Evolutionary conservation across 1,140 invertebrate genomes (phyloP).

Genomic region (Lordiphosa stackelbergi): DNA sequence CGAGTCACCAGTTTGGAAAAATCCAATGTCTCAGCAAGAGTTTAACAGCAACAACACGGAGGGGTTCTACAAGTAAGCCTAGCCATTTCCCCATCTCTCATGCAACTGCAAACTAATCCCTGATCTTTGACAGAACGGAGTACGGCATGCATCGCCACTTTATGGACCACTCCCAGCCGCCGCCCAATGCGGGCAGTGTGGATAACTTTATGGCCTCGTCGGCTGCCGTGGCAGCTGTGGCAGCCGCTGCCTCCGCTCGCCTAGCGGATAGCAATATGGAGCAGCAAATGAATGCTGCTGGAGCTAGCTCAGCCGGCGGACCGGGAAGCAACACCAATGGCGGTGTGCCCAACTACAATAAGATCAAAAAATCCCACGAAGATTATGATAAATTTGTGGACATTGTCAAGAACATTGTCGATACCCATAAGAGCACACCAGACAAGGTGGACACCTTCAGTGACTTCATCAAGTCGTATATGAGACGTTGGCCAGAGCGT

Average conservation of each 20-base stretch:
- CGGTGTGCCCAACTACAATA: conserved; percentile 69
- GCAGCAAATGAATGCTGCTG: conserved; percentile 62
- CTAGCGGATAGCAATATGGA: conserved; percentile 70
- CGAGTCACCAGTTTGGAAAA: conserved; percentile 76
- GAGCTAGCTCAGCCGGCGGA: conserved; percentile 51
- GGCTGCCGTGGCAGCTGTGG: conserved; percentile 70
- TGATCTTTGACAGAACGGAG: conserved; percentile 56
- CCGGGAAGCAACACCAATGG: conserved; percentile 67
- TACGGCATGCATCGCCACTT: conserved; percentile 76
- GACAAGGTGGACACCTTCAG: conserved; percentile 73
- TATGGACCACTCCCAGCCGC: conserved; percentile 75
- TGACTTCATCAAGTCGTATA: conserved; percentile 74
- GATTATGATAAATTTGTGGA: conserved; percentile 76
- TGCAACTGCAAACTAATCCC: background rate
- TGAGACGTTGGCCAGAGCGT: conserved; percentile 73
- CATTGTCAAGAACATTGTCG: conserved; percentile 75
- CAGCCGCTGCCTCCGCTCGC: conserved; percentile 63
- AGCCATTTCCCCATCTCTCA: background rate
- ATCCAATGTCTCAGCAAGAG: conserved; percentile 77
- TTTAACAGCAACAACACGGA: conserved; percentile 76
- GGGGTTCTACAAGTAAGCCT: conserved; percentile 73
- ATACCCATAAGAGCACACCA: conserved; percentile 69
- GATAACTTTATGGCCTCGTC: conserved; percentile 75
- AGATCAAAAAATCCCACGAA: conserved; percentile 74
- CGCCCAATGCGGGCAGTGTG: conserved; percentile 66